Percentiles rank a stretch among this genome's conserved stretches.
Evolutionary conservation across 2,797 vertebrate species (phyloP).

Genomic region (Clarias fuscus): DNA sequence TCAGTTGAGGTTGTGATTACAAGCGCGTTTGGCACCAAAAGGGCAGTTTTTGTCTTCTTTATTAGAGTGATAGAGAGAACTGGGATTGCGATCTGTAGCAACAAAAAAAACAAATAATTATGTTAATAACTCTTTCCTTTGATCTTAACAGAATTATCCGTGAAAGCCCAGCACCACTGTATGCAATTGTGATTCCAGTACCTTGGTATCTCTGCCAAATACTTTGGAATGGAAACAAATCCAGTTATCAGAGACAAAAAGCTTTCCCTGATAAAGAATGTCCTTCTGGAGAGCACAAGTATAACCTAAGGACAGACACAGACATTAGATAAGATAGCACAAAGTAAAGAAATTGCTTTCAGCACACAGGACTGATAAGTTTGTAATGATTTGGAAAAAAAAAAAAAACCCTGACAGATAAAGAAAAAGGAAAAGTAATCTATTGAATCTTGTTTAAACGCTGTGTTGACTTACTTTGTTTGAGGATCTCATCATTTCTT

Average conservation of each 20-base stretch:
- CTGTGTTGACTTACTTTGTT: constrained; percentile 82
- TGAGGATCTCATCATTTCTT: constrained; percentile 84
- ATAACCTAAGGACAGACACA: constrained; percentile 77
- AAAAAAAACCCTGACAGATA: neutral
- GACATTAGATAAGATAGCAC: constrained; percentile 10
- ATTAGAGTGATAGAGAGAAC: constrained; percentile 82
- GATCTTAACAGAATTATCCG: constrained; percentile 2
- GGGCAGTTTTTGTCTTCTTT: constrained; percentile 97
- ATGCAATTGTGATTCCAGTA: constrained; percentile 54
- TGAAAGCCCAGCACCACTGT: neutral
- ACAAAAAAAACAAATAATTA: neutral
- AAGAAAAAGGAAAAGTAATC: neutral
- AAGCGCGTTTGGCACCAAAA: constrained; percentile 94
- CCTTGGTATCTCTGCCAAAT: constrained; percentile 96
- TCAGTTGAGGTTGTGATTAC: constrained; percentile 85
- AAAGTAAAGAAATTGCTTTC: constrained; percentile 25
- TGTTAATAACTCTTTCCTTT: neutral
- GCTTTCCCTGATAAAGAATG: constrained; percentile 92
- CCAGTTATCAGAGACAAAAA: constrained; percentile 95
- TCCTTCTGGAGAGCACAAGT: constrained; percentile 96
- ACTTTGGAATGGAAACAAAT: constrained; percentile 98
- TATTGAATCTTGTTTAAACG: neutral
- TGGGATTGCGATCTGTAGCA: constrained; percentile 85
- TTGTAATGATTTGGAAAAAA: neutral
- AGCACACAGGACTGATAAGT: constrained; percentile 17